Percentiles rank a stretch among this genome's conserved stretches.
Evolutionary conservation across 2,113 vertebrate species (phyloP).

Genomic region (Panurus biarmicus): DNA sequence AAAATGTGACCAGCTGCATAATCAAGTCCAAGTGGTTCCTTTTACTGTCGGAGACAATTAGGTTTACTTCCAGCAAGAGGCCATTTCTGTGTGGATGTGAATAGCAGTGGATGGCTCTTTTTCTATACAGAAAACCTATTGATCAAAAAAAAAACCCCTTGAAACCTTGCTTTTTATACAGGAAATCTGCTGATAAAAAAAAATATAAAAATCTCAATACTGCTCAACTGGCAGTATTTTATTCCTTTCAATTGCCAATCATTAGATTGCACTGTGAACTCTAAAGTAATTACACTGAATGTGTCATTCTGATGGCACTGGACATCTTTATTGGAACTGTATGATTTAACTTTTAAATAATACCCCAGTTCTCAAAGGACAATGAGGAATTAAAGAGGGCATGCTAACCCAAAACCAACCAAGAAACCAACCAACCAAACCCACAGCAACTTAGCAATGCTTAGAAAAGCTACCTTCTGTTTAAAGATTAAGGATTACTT

Average conservation of each 20-base stretch:
- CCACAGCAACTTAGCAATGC: background rate
- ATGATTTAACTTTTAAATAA: background rate
- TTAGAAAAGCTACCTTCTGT: background rate
- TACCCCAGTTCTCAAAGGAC: background rate
- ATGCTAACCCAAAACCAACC: background rate
- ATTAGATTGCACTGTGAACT: background rate
- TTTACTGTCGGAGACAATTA: background rate
- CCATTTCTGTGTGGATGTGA: background rate
- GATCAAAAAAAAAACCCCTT: background rate
- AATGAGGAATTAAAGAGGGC: background rate
- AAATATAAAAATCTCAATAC: background rate
- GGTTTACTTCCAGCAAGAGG: background rate
- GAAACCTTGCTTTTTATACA: background rate
- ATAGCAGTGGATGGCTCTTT: background rate
- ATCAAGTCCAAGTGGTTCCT: conserved; percentile 17
- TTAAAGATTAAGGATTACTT: background rate
- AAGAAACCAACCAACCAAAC: background rate
- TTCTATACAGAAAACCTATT: background rate
- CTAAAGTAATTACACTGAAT: background rate
- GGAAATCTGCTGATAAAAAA: background rate
- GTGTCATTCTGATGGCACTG: background rate
- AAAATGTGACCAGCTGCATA: conserved; percentile 16
- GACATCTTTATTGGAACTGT: background rate
- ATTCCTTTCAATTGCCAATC: background rate
- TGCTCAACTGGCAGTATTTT: background rate